Base-by-base conservation (phyloP, 2,888 invertebrate genomes). In the Anorthoa munda region DNA sequence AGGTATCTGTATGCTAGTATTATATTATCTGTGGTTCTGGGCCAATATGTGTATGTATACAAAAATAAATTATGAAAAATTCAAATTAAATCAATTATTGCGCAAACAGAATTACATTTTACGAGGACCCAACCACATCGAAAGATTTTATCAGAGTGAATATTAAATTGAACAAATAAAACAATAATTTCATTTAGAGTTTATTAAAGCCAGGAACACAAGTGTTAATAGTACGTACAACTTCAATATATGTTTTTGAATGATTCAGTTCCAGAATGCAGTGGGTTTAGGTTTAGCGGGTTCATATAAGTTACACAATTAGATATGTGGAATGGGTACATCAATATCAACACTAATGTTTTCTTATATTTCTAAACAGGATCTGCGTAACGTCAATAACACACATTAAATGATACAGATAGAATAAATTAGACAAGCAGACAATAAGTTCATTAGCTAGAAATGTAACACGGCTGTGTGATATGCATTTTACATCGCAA, bases 191-290 rank as follows among this genome's bases (percentile, higher is more conserved):
- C 0, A 39, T 90, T 92, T 90, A 93, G 88, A 92, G 88, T 95
- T 95, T 93, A 93, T 95, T 94, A 93, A 95, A 95, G 94, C 95
- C 94, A 94, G 93, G 93, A 95, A 95, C 95, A 94, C 94, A 94
- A 93, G 91, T 93, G 90, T 92, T 87, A 92, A 90, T 89, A 88
- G 91, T 90, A 93, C 89, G 45, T 78, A 85, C 75, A 77, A 90
- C 82, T 86, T 88, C 79, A 86, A 83, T 81, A 71, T 82, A 85
- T 88, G 86, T 80, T 91, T 87, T 84, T 77, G 84, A 88, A 86
- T 79, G 81, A 84, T 79, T 82, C 75, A 82, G 79, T 85, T 83
- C 79, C 79, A 83, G 66, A 87, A 69, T 83, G 81, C 77, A 82
- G 65, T 77, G 81, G 70, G 75, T 72, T 69, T 46, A 74, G 67